Conservation (phyloP, 2,888 invertebrate species). For the Liodrosophila aerea region DNA sequence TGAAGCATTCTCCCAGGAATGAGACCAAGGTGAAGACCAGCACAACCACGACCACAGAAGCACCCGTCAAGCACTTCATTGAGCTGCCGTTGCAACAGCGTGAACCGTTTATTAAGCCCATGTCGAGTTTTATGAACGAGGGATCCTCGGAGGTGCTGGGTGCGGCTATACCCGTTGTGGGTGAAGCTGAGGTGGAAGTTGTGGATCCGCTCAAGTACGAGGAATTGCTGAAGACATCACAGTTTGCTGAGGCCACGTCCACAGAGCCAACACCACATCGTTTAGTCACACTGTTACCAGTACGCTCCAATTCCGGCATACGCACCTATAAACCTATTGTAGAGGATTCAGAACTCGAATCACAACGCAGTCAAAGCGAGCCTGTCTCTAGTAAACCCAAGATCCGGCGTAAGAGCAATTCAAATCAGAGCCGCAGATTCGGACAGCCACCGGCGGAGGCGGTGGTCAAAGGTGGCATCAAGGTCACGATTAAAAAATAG, state of each 20-base stretch:
- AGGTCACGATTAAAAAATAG: conserved; percentile 74
- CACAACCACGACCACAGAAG: conserved; percentile 54
- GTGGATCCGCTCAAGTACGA: conserved; percentile 82
- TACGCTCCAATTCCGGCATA: conserved; percentile 90
- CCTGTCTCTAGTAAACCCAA: conserved; percentile 60
- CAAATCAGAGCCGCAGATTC: conserved; percentile 75
- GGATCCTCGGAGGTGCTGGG: conserved; percentile 73
- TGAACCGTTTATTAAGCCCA: conserved; percentile 76
- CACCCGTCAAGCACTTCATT: conserved; percentile 45
- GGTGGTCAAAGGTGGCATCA: conserved; percentile 80
- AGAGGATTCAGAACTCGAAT: conserved; percentile 33
- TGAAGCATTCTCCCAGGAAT: conserved; percentile 73
- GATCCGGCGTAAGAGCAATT: conserved; percentile 60
- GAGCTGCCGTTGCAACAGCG: conserved; percentile 57
- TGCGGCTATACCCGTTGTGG: conserved; percentile 79
- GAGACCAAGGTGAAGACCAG: conserved; percentile 58
- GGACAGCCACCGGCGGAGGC: conserved; percentile 79
- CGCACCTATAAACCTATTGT: conserved; percentile 86
- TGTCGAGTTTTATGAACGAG: conserved; percentile 76
- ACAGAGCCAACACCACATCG: conserved; percentile 79
- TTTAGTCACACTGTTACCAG: conserved; percentile 88
- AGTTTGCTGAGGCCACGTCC: conserved; percentile 69
- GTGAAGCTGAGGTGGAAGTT: conserved; percentile 82
- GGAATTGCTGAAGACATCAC: conserved; percentile 81
- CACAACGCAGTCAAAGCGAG: conserved; percentile 51